phyloP scores from a whole-genome alignment of 2,113 vertebrate species.

The Syngnathoides biaculeatus region DNA sequence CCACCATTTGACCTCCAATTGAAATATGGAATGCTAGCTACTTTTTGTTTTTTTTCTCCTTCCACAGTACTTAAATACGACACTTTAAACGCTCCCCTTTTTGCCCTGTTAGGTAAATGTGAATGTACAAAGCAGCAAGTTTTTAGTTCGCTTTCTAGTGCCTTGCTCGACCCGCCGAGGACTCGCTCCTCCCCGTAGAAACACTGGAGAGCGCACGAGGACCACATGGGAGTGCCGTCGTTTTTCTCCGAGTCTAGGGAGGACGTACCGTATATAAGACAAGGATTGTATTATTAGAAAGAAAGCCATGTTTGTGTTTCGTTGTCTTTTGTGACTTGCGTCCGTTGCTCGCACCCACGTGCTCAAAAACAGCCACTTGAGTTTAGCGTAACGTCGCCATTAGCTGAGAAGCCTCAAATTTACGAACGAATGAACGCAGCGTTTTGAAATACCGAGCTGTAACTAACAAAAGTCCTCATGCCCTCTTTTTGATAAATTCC shows the following conservation, averaged over 20 bases:
- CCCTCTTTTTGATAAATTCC: neutral
- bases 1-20: constrained; percentile 22
- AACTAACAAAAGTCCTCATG: neutral
- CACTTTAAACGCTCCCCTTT: constrained; percentile 62
- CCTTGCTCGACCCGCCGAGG: constrained; percentile 45
- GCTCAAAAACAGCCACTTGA: neutral
- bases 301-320: neutral
- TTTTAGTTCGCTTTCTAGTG: constrained; percentile 60
- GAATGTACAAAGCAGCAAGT: constrained; percentile 67
- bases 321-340: neutral
- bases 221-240: neutral
- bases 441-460: neutral
- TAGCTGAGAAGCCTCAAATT: neutral
- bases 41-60: constrained; percentile 48
- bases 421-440: neutral
- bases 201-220: constrained; percentile 6
- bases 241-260: neutral
- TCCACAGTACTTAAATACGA: constrained; percentile 62
- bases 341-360: neutral
- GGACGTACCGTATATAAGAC: too few relatives aligned
- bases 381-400: neutral
- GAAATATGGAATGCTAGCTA: constrained; percentile 63
- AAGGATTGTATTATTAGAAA: neutral
- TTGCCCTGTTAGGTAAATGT: constrained; percentile 64
- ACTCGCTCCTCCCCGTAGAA: constrained; percentile 23